Percentiles rank a stretch among this genome's conserved stretches.
phyloP scores from a whole-genome alignment of 1,140 invertebrate species.

The Zaprionus tsacasi region DNA sequence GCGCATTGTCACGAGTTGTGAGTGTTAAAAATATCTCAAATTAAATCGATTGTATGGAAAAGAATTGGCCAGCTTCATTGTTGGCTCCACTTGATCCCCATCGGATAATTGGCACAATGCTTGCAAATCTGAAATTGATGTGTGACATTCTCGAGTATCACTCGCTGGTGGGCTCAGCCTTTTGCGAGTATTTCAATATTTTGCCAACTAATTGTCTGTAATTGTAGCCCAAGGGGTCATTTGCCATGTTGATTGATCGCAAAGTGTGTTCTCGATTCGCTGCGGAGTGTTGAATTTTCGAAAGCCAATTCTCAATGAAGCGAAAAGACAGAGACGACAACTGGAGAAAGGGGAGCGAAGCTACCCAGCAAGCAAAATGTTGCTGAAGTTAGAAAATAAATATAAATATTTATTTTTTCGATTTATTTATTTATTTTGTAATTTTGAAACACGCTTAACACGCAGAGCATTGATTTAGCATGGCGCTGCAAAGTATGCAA shows the following conservation, averaged over 20 bases:
- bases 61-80: slow-evolving; percentile 48
- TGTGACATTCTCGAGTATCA: slow-evolving; percentile 57
- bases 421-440: not conserved
- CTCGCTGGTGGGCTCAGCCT: slow-evolving; percentile 54
- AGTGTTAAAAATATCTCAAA: slow-evolving; percentile 54
- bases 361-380: not conserved
- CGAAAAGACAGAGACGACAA: not conserved
- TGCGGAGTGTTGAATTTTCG: slow-evolving; percentile 57
- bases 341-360: slow-evolving; percentile 4
- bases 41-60: slow-evolving; percentile 59
- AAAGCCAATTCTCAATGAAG: slow-evolving; percentile 34
- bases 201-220: slow-evolving; percentile 76
- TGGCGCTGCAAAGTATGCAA: not conserved
- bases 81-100: slow-evolving; percentile 43
- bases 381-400: not conserved
- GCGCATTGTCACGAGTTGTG: slow-evolving; percentile 30
- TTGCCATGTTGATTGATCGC: slow-evolving; percentile 64
- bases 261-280: slow-evolving; percentile 51
- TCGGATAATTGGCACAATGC: slow-evolving; percentile 25
- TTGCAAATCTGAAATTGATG: slow-evolving; percentile 60
- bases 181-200: slow-evolving; percentile 57
- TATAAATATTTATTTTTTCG: not conserved
- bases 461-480: not conserved
- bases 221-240: slow-evolving; percentile 57
- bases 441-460: not conserved